Evolutionary conservation across 30 jellyfish, hydroid and myxozoan genomes (phyloP).

Genomic region (Rhopilema esculentum): DNA sequence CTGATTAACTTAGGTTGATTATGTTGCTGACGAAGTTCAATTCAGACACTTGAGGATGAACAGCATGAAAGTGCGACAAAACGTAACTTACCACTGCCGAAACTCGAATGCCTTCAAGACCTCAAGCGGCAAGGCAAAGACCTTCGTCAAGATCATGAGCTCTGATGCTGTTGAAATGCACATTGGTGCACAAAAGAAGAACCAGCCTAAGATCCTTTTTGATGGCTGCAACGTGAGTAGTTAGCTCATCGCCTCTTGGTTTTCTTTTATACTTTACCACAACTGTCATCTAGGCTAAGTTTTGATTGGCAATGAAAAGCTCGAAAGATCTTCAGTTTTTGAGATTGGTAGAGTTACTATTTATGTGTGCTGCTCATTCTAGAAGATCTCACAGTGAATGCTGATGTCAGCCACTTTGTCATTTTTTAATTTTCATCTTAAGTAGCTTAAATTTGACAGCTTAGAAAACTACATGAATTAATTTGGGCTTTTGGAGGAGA

Average conservation of each 20-base stretch:
- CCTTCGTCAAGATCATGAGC: conserved; percentile 76
- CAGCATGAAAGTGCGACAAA: conserved; percentile 84
- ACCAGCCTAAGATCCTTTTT: conserved; percentile 66
- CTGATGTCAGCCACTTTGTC: no score
- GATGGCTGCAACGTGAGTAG: conserved; percentile 86
- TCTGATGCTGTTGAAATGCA: conserved; percentile 78
- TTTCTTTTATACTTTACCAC: no score
- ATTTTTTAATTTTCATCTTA: no score
- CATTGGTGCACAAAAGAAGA: conserved; percentile 57
- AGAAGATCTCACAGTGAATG: no score
- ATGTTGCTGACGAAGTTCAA: conserved; percentile 72
- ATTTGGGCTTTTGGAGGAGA: no score
- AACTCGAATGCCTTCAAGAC: conserved; percentile 77
- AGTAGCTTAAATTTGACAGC: no score
- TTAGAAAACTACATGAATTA: no score
- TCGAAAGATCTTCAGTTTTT: no score
- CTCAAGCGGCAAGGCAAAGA: conserved; percentile 48
- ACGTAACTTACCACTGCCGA: conserved; percentile 85
- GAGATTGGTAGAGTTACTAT: no score
- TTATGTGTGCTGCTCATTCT: no score
- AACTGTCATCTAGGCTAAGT: no score
- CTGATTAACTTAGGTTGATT: conserved; percentile 46
- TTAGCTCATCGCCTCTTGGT: background rate
- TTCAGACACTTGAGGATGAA: conserved; percentile 72
- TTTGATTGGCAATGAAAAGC: no score